Percentiles rank a stretch among this genome's conserved stretches.
Evolutionary conservation across 2,113 vertebrate species (phyloP).

Genomic region (Dasyprocta punctata): DNA sequence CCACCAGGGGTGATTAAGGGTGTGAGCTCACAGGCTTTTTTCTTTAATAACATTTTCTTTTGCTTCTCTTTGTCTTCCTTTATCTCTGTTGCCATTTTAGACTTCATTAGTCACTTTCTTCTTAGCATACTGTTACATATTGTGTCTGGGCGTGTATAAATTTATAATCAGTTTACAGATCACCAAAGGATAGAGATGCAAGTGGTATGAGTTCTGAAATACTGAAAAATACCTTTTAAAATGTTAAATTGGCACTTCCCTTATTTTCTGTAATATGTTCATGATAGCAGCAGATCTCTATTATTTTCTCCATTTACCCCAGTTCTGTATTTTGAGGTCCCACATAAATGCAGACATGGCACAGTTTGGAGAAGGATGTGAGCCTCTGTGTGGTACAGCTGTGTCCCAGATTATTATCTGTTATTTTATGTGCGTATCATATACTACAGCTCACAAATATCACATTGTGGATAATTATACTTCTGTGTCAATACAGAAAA

Average conservation of each 20-base stretch:
- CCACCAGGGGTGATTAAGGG: not conserved
- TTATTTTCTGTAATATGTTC: not conserved
- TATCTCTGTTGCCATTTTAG: not conserved
- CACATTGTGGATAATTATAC: not conserved
- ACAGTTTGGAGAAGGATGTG: not conserved
- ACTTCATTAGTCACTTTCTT: not conserved
- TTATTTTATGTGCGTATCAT: not conserved
- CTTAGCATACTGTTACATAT: not conserved
- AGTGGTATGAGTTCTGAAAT: not conserved
- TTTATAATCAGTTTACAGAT: not conserved
- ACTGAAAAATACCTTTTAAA: not conserved
- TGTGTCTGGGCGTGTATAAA: not conserved
- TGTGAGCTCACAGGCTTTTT: not conserved
- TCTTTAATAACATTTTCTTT: not conserved
- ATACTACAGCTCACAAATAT: not conserved
- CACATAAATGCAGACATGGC: not conserved
- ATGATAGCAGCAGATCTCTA: not conserved
- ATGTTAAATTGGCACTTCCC: not conserved
- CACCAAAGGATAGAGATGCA: not conserved
- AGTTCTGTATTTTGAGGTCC: not conserved
- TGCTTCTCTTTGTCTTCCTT: conserved; percentile 21
- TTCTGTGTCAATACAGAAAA: not conserved
- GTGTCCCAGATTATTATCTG: not conserved
- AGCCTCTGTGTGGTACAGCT: not conserved
- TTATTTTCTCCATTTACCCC: not conserved